Conservation (phyloP, 2,888 invertebrate genomes). For the Aleiodes leptofemur region DNA sequence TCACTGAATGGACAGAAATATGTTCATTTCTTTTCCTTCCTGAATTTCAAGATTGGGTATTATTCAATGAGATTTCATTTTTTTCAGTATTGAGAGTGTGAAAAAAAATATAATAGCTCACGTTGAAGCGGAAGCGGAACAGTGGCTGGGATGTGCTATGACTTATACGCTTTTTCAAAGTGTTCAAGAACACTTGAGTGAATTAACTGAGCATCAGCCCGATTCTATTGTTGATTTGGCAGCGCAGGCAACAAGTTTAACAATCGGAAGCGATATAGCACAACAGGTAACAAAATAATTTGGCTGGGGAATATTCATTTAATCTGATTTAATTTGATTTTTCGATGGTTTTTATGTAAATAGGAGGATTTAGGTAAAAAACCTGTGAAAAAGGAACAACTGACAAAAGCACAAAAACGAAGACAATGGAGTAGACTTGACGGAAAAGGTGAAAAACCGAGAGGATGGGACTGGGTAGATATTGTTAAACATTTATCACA, state of each 20-base stretch:
- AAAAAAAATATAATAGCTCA: conserved; percentile 83
- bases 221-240: conserved; percentile 76
- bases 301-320: neutral
- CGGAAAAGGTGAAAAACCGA: conserved; percentile 87
- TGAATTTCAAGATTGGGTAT: no score
- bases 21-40: no score
- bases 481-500: conserved; percentile 97
- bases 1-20: no score
- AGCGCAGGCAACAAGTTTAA: conserved; percentile 78
- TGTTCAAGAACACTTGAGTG: conserved; percentile 87
- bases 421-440: conserved; percentile 91
- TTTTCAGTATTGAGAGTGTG: conserved; percentile 80
- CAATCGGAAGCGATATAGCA: conserved; percentile 75
- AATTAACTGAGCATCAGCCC: conserved; percentile 84
- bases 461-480: conserved; percentile 97
- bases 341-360: neutral
- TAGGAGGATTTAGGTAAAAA: conserved; percentile 77
- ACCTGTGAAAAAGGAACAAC: conserved; percentile 84
- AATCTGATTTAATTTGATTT: conserved; percentile 18
- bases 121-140: conserved; percentile 84
- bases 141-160: conserved; percentile 93
- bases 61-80: no score
- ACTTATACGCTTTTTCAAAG: conserved; percentile 96
- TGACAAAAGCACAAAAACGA: conserved; percentile 94
- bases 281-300: conserved; percentile 67